These are phyloP conservation scores for Thalassaphorura encarpata DNA, from an alignment of 1,140 invertebrate species.

Conservation along the genomic window DNA sequence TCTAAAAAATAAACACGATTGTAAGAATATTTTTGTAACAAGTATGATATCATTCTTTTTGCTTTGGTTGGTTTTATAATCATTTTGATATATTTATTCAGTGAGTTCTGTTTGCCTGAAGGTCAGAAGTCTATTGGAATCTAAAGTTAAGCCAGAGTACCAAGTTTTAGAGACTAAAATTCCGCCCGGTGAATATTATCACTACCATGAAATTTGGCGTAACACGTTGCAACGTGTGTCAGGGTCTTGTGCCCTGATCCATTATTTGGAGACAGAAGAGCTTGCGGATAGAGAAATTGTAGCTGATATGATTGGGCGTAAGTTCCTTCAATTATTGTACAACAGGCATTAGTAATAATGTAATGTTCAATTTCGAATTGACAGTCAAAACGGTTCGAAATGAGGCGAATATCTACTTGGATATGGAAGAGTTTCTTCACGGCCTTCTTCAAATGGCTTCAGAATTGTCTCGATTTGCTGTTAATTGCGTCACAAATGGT, in stretches of 20 bases:
- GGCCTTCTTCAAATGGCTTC: conserved; percentile 68
- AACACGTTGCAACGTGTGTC: conserved; percentile 67
- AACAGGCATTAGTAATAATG: neutral
- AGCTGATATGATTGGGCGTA: conserved; percentile 68
- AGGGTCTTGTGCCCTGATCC: conserved; percentile 61
- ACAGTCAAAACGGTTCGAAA: conserved; percentile 46
- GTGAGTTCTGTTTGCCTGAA: conserved; percentile 40
- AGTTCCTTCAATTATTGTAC: conserved; percentile 29
- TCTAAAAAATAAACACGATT: neutral
- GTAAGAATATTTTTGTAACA: neutral
- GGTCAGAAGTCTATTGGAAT: conserved; percentile 47
- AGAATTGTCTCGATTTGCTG: conserved; percentile 71
- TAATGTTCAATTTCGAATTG: conserved; percentile 19
- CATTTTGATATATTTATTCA: too few species aligned
- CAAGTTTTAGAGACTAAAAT: conserved; percentile 47
- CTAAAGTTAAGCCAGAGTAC: conserved; percentile 47
- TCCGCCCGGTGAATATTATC: conserved; percentile 59
- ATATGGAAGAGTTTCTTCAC: conserved; percentile 80
- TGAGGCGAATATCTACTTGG: conserved; percentile 69
- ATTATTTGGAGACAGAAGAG: conserved; percentile 66
- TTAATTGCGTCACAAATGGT: conserved; percentile 70
- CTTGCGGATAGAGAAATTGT: conserved; percentile 61
- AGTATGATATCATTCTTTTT: conserved; percentile 1
- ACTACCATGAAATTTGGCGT: conserved; percentile 78
- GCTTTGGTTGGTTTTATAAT: too few species aligned